phyloP scores from a whole-genome alignment of 2,888 invertebrate species.

The Phrixothrix hirtus region DNA sequence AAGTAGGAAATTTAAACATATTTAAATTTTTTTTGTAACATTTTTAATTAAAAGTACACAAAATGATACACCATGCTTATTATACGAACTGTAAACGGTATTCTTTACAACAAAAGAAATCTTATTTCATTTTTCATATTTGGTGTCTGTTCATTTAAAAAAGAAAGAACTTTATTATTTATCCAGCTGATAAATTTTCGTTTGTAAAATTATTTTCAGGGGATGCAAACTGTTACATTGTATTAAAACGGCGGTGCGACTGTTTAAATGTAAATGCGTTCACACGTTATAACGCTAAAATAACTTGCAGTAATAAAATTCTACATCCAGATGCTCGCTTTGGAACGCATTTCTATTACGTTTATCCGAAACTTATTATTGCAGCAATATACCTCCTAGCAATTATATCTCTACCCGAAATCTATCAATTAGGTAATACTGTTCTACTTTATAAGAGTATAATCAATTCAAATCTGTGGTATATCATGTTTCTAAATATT shows the following conservation, averaged over 20 bases:
- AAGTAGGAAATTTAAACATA: too few species aligned
- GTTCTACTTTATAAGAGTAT: too few species aligned
- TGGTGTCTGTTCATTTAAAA: slow-evolving; percentile 26
- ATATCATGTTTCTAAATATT: too few species aligned
- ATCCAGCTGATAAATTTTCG: slow-evolving; percentile 28
- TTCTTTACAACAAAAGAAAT: slow-evolving; percentile 27
- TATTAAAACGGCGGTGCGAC: slow-evolving; percentile 9
- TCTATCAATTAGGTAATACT: too few species aligned
- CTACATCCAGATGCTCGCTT: slow-evolving; percentile 15
- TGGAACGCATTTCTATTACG: too few species aligned
- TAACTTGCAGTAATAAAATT: slow-evolving; percentile 32
- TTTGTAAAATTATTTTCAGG: slow-evolving; percentile 17
- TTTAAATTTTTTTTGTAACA: background rate
- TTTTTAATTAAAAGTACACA: too few species aligned
- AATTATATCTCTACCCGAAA: too few species aligned
- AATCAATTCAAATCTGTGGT: too few species aligned
- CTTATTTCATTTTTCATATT: slow-evolving; percentile 30
- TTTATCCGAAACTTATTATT: too few species aligned
- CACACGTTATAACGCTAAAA: slow-evolving; percentile 33
- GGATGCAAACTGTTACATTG: slow-evolving; percentile 13
- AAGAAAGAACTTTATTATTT: slow-evolving; percentile 30
- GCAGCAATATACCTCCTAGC: background rate
- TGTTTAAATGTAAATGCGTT: slow-evolving; percentile 32
- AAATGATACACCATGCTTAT: too few species aligned
- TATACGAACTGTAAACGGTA: slow-evolving; percentile 16